Evolutionary conservation across 2,797 vertebrate species (phyloP).

Genomic region (Myoxocephalus aenaeus): DNA sequence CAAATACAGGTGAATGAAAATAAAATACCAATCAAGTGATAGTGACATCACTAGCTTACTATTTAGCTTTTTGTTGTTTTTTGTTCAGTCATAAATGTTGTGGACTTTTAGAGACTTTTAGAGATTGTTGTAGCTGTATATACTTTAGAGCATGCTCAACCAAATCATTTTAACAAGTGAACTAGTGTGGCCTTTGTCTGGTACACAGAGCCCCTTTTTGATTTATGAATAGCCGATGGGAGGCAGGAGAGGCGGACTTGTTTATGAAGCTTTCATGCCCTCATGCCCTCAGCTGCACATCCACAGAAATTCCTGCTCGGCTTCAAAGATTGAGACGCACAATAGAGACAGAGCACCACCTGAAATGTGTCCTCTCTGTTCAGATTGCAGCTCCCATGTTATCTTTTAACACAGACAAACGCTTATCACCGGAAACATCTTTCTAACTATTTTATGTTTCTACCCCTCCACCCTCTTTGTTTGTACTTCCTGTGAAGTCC

Average conservation of each 20-base stretch:
- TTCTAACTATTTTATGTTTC: slow-evolving; percentile 39
- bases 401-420: slow-evolving; percentile 47
- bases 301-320: slow-evolving; percentile 58
- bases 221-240: slow-evolving; percentile 8
- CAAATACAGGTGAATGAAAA: slow-evolving; percentile 45
- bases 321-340: slow-evolving; percentile 64
- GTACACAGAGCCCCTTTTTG: neutral
- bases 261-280: slow-evolving; percentile 35
- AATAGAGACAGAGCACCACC: slow-evolving; percentile 42
- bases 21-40: neutral
- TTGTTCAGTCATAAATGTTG: neutral
- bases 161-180: neutral
- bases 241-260: slow-evolving; percentile 23
- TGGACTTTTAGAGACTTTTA: neutral
- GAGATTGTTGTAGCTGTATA: neutral
- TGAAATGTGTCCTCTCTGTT: slow-evolving; percentile 42
- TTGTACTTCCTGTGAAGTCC: slow-evolving; percentile 82
- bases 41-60: neutral
- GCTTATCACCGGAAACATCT: slow-evolving; percentile 70
- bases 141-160: neutral
- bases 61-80: neutral
- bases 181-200: neutral
- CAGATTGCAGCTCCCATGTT: slow-evolving; percentile 24
- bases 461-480: slow-evolving; percentile 33
- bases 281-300: slow-evolving; percentile 50